Base-by-base conservation (phyloP, 2,888 invertebrate species). In the Junonia oenone region DNA sequence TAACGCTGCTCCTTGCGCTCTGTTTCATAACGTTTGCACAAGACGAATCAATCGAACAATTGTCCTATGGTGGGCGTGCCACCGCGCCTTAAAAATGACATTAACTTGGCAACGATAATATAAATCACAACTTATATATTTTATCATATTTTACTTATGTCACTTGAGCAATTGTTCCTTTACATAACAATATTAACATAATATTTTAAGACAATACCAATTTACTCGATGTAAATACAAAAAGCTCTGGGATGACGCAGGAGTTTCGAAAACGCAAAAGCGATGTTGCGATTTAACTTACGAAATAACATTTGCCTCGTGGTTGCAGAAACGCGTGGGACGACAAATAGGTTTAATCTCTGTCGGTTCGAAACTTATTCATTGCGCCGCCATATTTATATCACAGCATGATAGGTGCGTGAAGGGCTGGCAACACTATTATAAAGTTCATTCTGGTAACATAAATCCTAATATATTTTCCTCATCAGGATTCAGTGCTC, bases 261-360 rank as follows among this genome's bases (percentile, higher is more conserved):
- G 75, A 76, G 76, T 90, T 88, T 88, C 90, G 89, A 90, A 84
- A 90, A 90, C 83, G 84, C 75, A 75, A 87, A 89, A 84, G 80
- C 84, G 78, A 85, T 78, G 85, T 86, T 88, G 90, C 88, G 86
- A 84, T 87, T 83, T 82, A 71, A 75, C 80, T 89, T 89, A 79
- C 82, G 88, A 83, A 89, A 89, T 79, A n/a, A 83, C 76, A 79
- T 83, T 76, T 64, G 73, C 76, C 79, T 80, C 74, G 79, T 73
- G 83, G 81, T 85, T 85, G 82, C 85, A 81, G 81, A 79, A 83
- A 82, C 77, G 81, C 83, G 89, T 87, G 85, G 88, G 86, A 82
- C 83, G 83, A 81, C 83, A 84, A 81, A 81, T 83, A 76, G 82
- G 81, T 83, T 85, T 83, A 81, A 86, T 85, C 79, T 78, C 64